A percentile compares a stretch with the other conserved stretches of the same genome.
These are phyloP conservation scores for Rhyacophila brunnea DNA, from an alignment of 1,140 invertebrate genomes.

Conservation along the genomic window DNA sequence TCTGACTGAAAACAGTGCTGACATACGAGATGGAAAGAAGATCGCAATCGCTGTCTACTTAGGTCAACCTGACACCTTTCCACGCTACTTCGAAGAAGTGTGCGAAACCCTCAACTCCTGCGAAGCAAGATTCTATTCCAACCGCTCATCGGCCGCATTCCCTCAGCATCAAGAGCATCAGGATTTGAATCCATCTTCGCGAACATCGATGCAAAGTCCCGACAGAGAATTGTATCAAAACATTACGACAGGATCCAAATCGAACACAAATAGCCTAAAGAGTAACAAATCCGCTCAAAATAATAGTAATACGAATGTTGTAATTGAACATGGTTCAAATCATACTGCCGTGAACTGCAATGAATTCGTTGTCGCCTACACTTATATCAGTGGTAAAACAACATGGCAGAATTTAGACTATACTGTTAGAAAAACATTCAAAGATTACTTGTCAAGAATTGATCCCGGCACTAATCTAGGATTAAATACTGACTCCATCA, in stretches of 20 bases:
- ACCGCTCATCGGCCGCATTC: constrained; percentile 47
- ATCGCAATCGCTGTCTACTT: constrained; percentile 81
- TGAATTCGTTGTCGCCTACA: constrained; percentile 79
- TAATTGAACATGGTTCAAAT: constrained; percentile 40
- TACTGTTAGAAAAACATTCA: constrained; percentile 86
- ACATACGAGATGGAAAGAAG: constrained; percentile 81
- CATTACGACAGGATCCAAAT: constrained; percentile 48
- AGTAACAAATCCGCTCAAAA: constrained; percentile 60
- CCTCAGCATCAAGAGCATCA: constrained; percentile 38
- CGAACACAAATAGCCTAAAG: constrained; percentile 55
- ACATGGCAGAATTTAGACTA: constrained; percentile 94
- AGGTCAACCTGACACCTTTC: constrained; percentile 76
- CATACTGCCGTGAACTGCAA: constrained; percentile 56
- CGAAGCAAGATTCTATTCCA: constrained; percentile 55
- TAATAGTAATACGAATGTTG: constrained; percentile 52
- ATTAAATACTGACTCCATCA: constrained; percentile 83
- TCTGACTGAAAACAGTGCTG: constrained; percentile 65
- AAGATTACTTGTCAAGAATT: constrained; percentile 90
- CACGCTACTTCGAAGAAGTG: constrained; percentile 67
- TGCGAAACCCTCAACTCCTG: constrained; percentile 58
- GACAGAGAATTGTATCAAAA: constrained; percentile 49
- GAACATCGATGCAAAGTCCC: constrained; percentile 47
- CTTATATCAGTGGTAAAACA: constrained; percentile 88
- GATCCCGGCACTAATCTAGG: constrained; percentile 92
- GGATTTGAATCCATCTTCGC: constrained; percentile 52